Evolutionary conservation across 2,888 invertebrate species (phyloP).

Genomic region (Melipona beecheii): DNA sequence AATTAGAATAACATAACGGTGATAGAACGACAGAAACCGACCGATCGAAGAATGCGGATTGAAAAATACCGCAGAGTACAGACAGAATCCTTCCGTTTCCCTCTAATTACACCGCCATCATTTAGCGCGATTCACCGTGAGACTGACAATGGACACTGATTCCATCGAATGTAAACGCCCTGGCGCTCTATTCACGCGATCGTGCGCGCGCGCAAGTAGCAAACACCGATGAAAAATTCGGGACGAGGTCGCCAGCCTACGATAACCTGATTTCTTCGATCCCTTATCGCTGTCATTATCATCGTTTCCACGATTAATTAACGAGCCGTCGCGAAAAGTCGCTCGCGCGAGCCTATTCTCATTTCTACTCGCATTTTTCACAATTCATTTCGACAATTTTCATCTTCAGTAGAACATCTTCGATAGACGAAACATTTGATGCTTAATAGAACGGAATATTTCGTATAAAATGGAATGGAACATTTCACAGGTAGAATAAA

Average conservation of each 20-base stretch:
- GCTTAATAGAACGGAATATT: too few species aligned
- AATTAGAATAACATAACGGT: too few species aligned
- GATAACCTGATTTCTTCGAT: constrained; percentile 43
- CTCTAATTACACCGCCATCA: not conserved
- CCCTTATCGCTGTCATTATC: constrained; percentile 11
- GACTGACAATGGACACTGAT: not conserved
- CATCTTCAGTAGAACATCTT: too few species aligned
- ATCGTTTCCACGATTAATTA: constrained; percentile 4
- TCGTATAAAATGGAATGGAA: too few species aligned
- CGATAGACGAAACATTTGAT: too few species aligned
- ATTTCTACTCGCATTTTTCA: too few species aligned
- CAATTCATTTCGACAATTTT: too few species aligned
- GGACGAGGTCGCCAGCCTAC: constrained; percentile 33
- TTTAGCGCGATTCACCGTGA: not conserved
- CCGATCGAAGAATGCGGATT: not conserved
- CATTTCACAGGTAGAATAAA: too few species aligned
- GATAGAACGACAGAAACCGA: too few species aligned
- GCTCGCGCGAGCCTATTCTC: not conserved
- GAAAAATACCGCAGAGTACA: accelerated
- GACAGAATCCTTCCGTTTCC: not conserved
- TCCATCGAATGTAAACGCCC: not conserved
- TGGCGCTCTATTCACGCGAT: not conserved
- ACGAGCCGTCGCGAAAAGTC: not conserved
- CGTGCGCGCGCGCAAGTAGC: not conserved
- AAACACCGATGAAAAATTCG: constrained; percentile 20